Evolutionary conservation across 2,797 vertebrate genomes (phyloP).

Genomic region (Micropoecilia bifurca): DNA sequence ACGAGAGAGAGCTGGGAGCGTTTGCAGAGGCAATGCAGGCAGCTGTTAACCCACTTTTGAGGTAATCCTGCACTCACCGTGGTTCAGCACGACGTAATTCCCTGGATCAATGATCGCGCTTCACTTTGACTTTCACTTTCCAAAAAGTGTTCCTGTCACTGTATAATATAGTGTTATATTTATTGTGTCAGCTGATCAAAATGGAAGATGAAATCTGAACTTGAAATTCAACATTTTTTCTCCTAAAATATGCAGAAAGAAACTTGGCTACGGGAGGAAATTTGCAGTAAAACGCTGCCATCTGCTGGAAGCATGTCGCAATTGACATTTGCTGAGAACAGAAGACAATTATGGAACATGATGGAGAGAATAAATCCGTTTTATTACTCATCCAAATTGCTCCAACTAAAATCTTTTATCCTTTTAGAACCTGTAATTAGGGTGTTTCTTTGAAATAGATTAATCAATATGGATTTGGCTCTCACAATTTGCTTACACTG

Average conservation of each 20-base stretch:
- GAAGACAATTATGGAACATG: conserved; percentile 19
- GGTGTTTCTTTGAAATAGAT: neutral
- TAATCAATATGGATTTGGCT: neutral
- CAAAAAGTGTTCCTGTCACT: conserved; percentile 22
- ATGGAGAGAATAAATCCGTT: neutral
- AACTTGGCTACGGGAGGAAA: neutral
- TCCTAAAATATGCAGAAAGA: neutral
- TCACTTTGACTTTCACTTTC: conserved; percentile 17
- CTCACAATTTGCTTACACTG: neutral
- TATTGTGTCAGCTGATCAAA: conserved; percentile 6
- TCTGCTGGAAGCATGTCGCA: conserved; percentile 43
- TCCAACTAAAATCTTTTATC: neutral
- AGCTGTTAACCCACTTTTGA: conserved; percentile 64
- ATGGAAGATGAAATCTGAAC: neutral
- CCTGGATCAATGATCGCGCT: conserved; percentile 46
- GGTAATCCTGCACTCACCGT: conserved; percentile 46
- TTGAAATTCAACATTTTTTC: neutral
- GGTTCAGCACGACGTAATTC: conserved; percentile 46
- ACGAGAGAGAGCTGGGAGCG: conserved; percentile 21
- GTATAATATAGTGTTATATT: conserved; percentile 25
- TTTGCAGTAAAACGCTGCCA: conserved; percentile 49
- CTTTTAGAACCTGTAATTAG: neutral
- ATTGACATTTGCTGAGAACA: conserved; percentile 20
- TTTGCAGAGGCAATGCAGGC: conserved; percentile 49
- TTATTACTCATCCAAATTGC: neutral